Percentiles rank a stretch among this genome's conserved stretches.
phyloP scores from a whole-genome alignment of 1,140 invertebrate species.

The Gryllus bimaculatus region DNA sequence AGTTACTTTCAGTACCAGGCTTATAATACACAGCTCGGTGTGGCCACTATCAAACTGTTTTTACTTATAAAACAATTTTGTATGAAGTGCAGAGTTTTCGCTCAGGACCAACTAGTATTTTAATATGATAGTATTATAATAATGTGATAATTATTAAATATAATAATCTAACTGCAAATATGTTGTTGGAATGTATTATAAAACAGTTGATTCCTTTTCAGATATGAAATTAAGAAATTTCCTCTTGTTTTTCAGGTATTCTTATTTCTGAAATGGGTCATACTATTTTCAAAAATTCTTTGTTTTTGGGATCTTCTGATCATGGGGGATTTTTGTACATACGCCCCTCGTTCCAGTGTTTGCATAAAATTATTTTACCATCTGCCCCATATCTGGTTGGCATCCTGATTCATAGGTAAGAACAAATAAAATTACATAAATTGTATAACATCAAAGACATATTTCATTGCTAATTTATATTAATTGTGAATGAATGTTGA shows the following conservation, averaged over 20 bases:
- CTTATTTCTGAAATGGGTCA: constrained; percentile 64
- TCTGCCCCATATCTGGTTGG: constrained; percentile 68
- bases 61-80: too few species aligned
- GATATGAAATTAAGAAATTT: not conserved
- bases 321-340: constrained; percentile 80
- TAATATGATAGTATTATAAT: too few species aligned
- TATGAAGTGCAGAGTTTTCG: too few species aligned
- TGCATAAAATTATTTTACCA: constrained; percentile 66
- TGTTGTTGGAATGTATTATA: not conserved
- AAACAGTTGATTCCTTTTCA: too few species aligned
- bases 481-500: too few species aligned
- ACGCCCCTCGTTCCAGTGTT: constrained; percentile 71
- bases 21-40: too few species aligned
- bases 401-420: constrained; percentile 67
- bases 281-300: constrained; percentile 45
- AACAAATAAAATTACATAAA: not conserved
- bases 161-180: not conserved
- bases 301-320: constrained; percentile 67
- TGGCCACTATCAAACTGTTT: too few species aligned
- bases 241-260: constrained; percentile 41
- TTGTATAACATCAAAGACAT: not conserved
- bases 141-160: not conserved
- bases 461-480: not conserved
- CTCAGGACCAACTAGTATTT: too few species aligned
- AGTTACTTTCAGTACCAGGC: too few species aligned